Percentiles rank a stretch among this genome's conserved stretches.
Conservation (phyloP, 2,797 vertebrate species). For the Phyllotis vaccarum region DNA sequence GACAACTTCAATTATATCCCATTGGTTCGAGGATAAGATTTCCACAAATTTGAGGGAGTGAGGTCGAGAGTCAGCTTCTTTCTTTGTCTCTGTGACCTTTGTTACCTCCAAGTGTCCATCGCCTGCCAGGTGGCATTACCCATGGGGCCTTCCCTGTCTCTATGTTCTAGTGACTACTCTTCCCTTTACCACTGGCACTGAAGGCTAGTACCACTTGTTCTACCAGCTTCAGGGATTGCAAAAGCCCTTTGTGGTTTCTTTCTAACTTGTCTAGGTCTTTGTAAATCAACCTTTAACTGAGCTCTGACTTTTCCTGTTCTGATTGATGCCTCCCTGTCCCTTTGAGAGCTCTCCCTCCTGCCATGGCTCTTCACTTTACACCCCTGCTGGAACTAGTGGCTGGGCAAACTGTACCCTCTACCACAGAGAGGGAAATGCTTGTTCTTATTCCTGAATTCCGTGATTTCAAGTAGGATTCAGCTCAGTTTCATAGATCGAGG, state of each 20-base stretch:
- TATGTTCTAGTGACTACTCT: neutral
- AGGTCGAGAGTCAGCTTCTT: neutral
- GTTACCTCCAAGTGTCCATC: neutral
- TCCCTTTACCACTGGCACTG: neutral
- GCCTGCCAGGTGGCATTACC: neutral
- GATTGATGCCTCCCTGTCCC: neutral
- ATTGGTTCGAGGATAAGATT: neutral
- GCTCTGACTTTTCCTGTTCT: neutral
- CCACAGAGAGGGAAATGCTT: neutral
- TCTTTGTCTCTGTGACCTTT: neutral
- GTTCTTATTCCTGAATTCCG: neutral
- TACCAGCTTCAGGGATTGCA: neutral
- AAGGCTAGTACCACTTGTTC: neutral
- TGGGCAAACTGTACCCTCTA: neutral
- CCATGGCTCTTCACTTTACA: neutral
- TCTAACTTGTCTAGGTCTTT: slow-evolving; percentile 19
- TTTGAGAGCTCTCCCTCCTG: neutral
- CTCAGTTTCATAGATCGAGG: neutral
- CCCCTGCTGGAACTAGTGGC: neutral
- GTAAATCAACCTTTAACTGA: neutral
- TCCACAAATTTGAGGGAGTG: neutral
- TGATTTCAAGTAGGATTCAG: neutral
- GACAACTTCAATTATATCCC: neutral
- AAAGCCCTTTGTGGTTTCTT: slow-evolving; percentile 43
- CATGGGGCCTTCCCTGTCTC: neutral